These are phyloP conservation scores for Malurus splendens DNA, from an alignment of 2,797 vertebrate genomes.

Conservation along the genomic window DNA sequence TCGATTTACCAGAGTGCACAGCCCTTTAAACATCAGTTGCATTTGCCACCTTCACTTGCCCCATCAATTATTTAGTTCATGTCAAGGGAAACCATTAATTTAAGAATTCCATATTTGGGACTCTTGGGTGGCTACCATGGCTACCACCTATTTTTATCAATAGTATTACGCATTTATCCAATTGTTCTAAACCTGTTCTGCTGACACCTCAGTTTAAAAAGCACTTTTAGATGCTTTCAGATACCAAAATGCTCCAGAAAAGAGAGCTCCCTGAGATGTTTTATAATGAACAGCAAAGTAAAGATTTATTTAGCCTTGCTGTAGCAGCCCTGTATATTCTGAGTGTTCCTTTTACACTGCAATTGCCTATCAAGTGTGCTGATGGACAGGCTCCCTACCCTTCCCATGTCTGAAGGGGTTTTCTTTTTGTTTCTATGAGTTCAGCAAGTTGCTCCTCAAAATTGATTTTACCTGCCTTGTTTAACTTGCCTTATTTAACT, in stretches of 20 bases:
- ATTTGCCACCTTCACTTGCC: background rate
- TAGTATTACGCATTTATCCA: background rate
- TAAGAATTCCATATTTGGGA: background rate
- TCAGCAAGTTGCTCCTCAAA: background rate
- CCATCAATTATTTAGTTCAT: background rate
- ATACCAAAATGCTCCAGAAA: background rate
- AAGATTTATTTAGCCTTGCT: slow-evolving; percentile 39
- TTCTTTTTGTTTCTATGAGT: background rate
- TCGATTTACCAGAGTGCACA: background rate
- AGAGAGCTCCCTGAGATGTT: background rate
- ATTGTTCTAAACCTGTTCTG: slow-evolving; percentile 22
- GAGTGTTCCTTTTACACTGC: background rate
- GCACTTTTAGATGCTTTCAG: background rate
- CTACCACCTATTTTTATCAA: slow-evolving; percentile 39
- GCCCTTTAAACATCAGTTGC: background rate
- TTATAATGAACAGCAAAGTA: slow-evolving; percentile 4
- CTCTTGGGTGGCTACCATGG: slow-evolving; percentile 19
- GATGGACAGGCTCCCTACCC: background rate
- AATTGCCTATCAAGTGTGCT: background rate
- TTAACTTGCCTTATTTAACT: slow-evolving; percentile 27
- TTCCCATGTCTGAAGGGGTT: background rate
- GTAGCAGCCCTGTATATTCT: background rate
- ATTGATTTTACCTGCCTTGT: slow-evolving; percentile 17
- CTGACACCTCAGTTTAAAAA: background rate
- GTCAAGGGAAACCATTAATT: background rate